Conservation (phyloP, 1,140 invertebrate genomes). For the Ceratosolen solmsi region DNA sequence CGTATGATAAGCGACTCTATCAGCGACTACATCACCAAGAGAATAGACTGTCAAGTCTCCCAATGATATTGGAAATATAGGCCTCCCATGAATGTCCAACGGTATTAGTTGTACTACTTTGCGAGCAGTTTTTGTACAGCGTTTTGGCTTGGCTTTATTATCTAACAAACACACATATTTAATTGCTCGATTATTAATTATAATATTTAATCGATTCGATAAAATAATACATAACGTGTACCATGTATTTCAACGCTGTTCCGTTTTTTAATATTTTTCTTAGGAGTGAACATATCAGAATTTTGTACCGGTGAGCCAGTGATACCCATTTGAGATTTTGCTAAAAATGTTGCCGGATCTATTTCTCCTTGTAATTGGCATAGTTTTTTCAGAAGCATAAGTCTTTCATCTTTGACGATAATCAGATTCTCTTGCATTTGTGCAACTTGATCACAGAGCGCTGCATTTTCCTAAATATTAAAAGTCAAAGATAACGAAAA, state of each 20-base stretch:
- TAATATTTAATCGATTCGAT: conserved; percentile 12
- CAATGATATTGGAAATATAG: conserved; percentile 83
- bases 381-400: conserved; percentile 81
- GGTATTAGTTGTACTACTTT: conserved; percentile 78
- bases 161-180: conserved; percentile 56
- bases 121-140: conserved; percentile 60
- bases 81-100: conserved; percentile 79
- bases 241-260: conserved; percentile 57
- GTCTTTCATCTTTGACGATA: conserved; percentile 83
- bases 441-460: conserved; percentile 86
- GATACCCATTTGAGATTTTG: conserved; percentile 62
- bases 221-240: conserved; percentile 46
- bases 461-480: conserved; percentile 82
- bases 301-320: conserved; percentile 58
- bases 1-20: conserved; percentile 81
- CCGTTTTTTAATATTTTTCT: conserved; percentile 67
- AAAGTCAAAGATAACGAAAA: conserved; percentile 1
- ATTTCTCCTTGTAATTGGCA: conserved; percentile 78
- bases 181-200: neutral
- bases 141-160: conserved; percentile 63
- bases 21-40: conserved; percentile 83
- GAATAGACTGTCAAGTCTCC: conserved; percentile 84
- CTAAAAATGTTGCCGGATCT: conserved; percentile 66
- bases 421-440: conserved; percentile 84
- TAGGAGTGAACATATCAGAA: conserved; percentile 57